Conservation (phyloP, 2,113 vertebrate species). For the Ursus arctos region DNA sequence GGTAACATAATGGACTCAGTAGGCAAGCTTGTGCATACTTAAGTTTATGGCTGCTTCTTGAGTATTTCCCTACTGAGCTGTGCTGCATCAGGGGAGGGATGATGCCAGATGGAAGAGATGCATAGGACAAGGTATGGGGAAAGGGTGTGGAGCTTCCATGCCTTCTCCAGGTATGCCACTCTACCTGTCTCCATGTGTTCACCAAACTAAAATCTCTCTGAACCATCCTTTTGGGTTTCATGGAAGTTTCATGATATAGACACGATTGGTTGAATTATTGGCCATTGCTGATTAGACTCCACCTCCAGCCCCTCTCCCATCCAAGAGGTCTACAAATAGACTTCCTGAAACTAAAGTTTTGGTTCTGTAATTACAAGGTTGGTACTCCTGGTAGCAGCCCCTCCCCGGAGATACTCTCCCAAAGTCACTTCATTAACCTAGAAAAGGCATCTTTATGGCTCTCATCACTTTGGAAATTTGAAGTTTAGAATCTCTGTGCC, state of each 20-base stretch:
- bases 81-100: background rate
- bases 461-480: background rate
- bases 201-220: background rate
- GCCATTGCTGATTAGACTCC: background rate
- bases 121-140: background rate
- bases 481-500: background rate
- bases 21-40: background rate
- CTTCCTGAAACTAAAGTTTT: background rate
- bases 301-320: background rate
- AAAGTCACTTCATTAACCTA: background rate
- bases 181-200: background rate
- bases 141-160: background rate
- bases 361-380: background rate
- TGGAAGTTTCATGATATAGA: background rate
- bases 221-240: background rate
- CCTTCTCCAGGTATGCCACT: background rate
- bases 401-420: background rate
- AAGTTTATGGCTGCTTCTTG: background rate
- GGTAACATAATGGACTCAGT: background rate
- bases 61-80: background rate
- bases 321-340: background rate
- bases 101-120: background rate
- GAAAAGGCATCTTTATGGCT: background rate
- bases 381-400: background rate
- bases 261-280: background rate